Conservation (phyloP, 2,113 vertebrate genomes). For the Paramisgurnus dabryanus region DNA sequence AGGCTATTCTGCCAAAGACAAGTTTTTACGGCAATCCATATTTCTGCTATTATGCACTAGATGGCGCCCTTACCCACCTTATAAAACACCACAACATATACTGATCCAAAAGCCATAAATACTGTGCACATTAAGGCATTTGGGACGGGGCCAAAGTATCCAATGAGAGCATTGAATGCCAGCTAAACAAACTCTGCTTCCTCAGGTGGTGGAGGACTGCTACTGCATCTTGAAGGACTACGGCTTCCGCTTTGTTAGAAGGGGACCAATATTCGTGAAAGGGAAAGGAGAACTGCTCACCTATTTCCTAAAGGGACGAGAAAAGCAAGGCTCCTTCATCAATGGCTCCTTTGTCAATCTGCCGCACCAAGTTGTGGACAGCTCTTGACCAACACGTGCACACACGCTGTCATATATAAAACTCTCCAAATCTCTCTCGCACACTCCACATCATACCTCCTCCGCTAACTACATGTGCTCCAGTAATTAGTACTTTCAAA, state of each 20-base stretch:
- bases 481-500: slow-evolving; percentile 36
- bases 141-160: not conserved
- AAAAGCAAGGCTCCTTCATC: slow-evolving; percentile 86
- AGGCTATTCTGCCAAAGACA: no score
- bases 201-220: slow-evolving; percentile 93
- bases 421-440: not conserved
- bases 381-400: slow-evolving; percentile 70
- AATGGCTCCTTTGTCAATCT: slow-evolving; percentile 86
- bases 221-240: slow-evolving; percentile 90
- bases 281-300: slow-evolving; percentile 95
- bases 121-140: not conserved
- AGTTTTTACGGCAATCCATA: no score
- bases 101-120: no score
- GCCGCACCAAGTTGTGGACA: slow-evolving; percentile 95
- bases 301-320: slow-evolving; percentile 91
- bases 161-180: not conserved
- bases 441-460: slow-evolving; percentile 25
- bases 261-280: slow-evolving; percentile 92
- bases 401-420: slow-evolving; percentile 19
- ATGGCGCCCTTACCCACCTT: no score
- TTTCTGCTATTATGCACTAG: no score
- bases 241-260: slow-evolving; percentile 89
- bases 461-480: slow-evolving; percentile 30
- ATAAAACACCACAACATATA: no score
- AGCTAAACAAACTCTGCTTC: slow-evolving; percentile 45